These are phyloP conservation scores for Eudyptes chrysolophus DNA, from an alignment of 2,113 vertebrate genomes.

Conservation along the genomic window DNA sequence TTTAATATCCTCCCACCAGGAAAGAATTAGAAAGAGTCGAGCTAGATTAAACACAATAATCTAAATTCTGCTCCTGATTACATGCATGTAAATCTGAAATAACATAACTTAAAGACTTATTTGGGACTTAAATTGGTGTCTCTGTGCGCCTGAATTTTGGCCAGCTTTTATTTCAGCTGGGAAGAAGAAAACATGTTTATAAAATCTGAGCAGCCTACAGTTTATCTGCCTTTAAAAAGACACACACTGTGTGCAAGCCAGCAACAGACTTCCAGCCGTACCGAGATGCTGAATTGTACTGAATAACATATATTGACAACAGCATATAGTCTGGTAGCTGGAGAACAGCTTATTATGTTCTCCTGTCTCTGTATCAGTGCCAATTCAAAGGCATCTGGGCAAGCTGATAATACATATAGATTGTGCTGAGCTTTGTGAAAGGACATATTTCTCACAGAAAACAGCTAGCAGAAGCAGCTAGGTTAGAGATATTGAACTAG, in stretches of 20 bases:
- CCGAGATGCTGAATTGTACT: not conserved
- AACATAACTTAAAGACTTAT: not conserved
- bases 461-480: not conserved
- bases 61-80: slow-evolving; percentile 27
- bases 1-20: slow-evolving; percentile 22
- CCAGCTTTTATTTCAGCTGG: slow-evolving; percentile 20
- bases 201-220: not conserved
- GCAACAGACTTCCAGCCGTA: not conserved
- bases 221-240: slow-evolving; percentile 40
- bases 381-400: not conserved
- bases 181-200: slow-evolving; percentile 48
- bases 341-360: not conserved
- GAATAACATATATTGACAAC: not conserved
- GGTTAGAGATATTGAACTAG: not conserved
- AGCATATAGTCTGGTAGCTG: not conserved
- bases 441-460: not conserved
- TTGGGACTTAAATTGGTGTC: not conserved
- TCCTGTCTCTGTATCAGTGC: not conserved
- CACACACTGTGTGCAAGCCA: not conserved
- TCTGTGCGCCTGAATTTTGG: not conserved
- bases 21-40: slow-evolving; percentile 18
- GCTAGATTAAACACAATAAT: slow-evolving; percentile 25
- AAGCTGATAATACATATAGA: not conserved
- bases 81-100: slow-evolving; percentile 24
- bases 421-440: not conserved